Base-by-base conservation (phyloP, 2,888 invertebrate genomes). In the Nycteola revayana region DNA sequence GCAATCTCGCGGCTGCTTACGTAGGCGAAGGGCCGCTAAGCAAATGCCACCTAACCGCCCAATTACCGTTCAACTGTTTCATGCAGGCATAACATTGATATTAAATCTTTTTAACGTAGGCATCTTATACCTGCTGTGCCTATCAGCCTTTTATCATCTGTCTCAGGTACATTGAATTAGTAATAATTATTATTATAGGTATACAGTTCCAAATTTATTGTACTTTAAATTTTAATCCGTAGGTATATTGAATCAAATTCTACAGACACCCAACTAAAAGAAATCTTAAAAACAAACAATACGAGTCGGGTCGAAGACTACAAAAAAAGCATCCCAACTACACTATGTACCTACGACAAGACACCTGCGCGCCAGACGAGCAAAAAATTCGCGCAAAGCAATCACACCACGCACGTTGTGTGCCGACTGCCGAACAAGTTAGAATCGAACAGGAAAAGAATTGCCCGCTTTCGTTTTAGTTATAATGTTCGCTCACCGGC, bases 361-460 rank as follows among this genome's bases (percentile, higher is more conserved):
- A 72, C 81, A 81, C 81, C 82, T 82, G 82, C 76, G 74, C 67
- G 68, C 74, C 77, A 81, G 79, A 82, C 79, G 62, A 60, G 58
- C 70, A 80, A 81, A 84, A 81, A 82, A 79, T 73, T 69, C 67
- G 64, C 68, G 63, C 63, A 63, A 65, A 64, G 60, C 64, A 66
- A 69, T 67, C 65, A 56, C 48, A 49, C 54, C 51, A 30, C 39
- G 21, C 7, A 2, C 7, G 21, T 7, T 7, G 21, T 21, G 21
- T 7, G 32, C 14, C 14, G 14, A 14, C 14, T 14, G 14, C 14
- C 32, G 22, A 36, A 39, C 37, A 30, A 43, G 52, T 56, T 57
- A 43, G 49, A 56, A 57, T 63, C 56, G 55, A 60, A 62, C 61
- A 66, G 60, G 61, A 64, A 65, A 66, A 66, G 55, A 63, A 62